Evolutionary conservation across 1,140 invertebrate genomes (phyloP).

Genomic region (Dendroctonus ponderosae): DNA sequence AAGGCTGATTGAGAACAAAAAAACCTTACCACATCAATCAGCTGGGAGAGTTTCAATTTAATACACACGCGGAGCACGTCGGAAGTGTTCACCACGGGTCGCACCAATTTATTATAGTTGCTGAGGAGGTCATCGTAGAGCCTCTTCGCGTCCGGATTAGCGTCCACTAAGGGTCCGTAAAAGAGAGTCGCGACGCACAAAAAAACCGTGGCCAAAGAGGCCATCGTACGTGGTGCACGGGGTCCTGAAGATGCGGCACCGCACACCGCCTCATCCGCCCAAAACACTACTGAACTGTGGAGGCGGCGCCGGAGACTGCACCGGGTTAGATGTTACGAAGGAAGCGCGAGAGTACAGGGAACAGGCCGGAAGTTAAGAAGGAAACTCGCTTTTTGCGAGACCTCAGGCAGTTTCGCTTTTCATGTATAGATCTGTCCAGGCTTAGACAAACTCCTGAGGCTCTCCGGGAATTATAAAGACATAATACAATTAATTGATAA

Average conservation of each 20-base stretch:
- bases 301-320: constrained; percentile 27
- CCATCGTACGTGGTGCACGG: constrained; percentile 16
- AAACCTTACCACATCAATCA: constrained; percentile 89
- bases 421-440: too few relatives aligned
- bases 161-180: constrained; percentile 60
- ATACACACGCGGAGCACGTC: constrained; percentile 91
- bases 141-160: constrained; percentile 89
- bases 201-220: constrained; percentile 6
- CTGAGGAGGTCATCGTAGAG: constrained; percentile 90
- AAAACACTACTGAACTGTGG: constrained; percentile 14
- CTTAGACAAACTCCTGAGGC: too few relatives aligned
- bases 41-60: constrained; percentile 90
- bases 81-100: constrained; percentile 90
- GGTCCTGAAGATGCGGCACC: constrained; percentile 9
- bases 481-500: too few relatives aligned
- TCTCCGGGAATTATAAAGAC: too few relatives aligned
- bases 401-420: too few relatives aligned
- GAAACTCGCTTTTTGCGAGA: background rate
- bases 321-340: constrained; percentile 16
- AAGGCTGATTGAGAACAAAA: background rate
- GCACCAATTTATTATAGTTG: constrained; percentile 93
- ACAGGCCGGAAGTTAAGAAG: constrained; percentile 10
- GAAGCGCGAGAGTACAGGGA: constrained; percentile 1
- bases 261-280: constrained; percentile 19
- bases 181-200: constrained; percentile 53